These are phyloP conservation scores for Eristalinus aeneus DNA, from an alignment of 2,888 invertebrate genomes.

Conservation along the genomic window DNA sequence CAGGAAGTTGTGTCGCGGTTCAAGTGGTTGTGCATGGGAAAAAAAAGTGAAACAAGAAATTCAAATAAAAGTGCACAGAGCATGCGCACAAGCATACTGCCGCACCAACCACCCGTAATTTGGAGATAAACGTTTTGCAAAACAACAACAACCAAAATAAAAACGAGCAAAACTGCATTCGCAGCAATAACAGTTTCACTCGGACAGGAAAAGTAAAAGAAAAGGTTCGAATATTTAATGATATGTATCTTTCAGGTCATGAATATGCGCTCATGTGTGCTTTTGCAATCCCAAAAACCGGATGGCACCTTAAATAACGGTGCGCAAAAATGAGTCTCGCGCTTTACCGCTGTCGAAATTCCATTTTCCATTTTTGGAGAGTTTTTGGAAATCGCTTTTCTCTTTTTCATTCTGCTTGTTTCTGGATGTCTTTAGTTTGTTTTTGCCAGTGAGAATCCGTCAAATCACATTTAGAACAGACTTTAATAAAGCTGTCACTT, in stretches of 20 bases:
- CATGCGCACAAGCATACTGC: constrained; percentile 19
- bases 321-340: background rate
- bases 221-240: constrained; percentile 47
- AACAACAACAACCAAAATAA: constrained; percentile 1
- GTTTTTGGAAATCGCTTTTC: constrained; percentile 4
- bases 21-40: constrained; percentile 43
- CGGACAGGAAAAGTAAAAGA: constrained; percentile 5
- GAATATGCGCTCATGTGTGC: background rate
- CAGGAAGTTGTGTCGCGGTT: constrained; percentile 29
- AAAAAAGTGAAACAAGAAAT: background rate
- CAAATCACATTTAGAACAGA: background rate
- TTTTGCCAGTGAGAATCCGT: background rate
- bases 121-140: constrained; percentile 14
- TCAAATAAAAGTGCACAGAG: constrained; percentile 29
- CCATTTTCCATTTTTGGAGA: constrained; percentile 22
- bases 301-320: constrained; percentile 1
- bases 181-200: constrained; percentile 9
- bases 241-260: constrained; percentile 11
- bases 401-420: background rate
- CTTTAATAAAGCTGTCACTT: background rate
- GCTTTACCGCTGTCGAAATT: background rate
- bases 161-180: background rate
- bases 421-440: background rate
- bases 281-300: constrained; percentile 13
- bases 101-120: constrained; percentile 4